phyloP scores from a whole-genome alignment of 2,113 vertebrate genomes.

The Rhinolophus sinicus region DNA sequence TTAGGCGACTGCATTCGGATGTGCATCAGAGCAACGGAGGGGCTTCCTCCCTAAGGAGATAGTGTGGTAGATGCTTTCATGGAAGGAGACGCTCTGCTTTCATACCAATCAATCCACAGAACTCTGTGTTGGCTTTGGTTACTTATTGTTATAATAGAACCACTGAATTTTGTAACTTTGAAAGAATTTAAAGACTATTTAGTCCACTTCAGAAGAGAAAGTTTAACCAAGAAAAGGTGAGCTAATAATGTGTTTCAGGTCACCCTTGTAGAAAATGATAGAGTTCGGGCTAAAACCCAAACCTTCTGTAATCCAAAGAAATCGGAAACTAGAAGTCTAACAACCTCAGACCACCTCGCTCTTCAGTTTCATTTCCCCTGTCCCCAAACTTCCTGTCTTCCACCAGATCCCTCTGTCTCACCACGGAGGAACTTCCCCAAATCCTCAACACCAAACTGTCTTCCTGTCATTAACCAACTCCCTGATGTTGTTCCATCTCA shows the following conservation, averaged over 20 bases:
- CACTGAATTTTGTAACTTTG: background rate
- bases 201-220: background rate
- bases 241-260: background rate
- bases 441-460: background rate
- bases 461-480: conserved; percentile 58
- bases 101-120: background rate
- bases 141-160: background rate
- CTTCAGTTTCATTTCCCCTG: conserved; percentile 70
- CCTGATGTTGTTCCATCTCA: background rate
- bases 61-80: background rate
- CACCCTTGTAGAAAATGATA: background rate
- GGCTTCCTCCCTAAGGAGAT: background rate
- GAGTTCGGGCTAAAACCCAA: background rate
- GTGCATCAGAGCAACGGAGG: background rate
- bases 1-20: background rate
- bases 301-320: conserved; percentile 23
- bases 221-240: conserved; percentile 7
- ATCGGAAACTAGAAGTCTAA: background rate
- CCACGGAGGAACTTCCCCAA: conserved; percentile 48
- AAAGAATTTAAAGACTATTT: conserved; percentile 15
- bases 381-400: background rate
- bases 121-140: background rate
- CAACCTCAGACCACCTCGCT: background rate
- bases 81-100: background rate
- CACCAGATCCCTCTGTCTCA: conserved; percentile 42